Base-by-base conservation (phyloP, 2,113 vertebrate species). In the Myocastor coypus region DNA sequence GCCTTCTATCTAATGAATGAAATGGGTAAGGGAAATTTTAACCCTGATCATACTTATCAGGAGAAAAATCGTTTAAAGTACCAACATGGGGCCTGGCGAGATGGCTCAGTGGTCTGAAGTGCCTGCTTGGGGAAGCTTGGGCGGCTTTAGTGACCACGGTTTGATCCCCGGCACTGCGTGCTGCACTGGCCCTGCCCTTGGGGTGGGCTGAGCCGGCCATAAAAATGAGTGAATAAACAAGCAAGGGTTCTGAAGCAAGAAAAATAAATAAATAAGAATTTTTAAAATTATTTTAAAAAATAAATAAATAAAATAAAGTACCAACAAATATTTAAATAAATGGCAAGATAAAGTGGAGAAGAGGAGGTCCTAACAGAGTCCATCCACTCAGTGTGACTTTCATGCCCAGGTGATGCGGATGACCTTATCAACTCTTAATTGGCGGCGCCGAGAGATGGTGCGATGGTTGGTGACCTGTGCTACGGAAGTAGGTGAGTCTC, bases 401-500 rank as follows among this genome's bases (percentile, higher is more conserved):
- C 89, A 22, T 69, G 26, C 88, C 77, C 86, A 99, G 99, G 99
- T 99, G 96, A 99, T 99, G 99, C 99, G 99, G 94, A 99, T 99
- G 99, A 99, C 99, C 9, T 98, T 99, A 96, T 99, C 99, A 96
- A 99, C 99, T 6, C 99, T 99, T 95, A 99, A 99, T 98, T 99
- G 99, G 99, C 99, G 99, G 91, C 99, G 99, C 92, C 98, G 99
- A 91, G 99, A 99, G 98, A 99, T 99, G 99, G 99, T 99, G 94
- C 99, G 99, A 97, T 99, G 99, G 99, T 98, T 99, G 97, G 99
- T 99, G 96, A 99, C 99, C 0, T 99, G 99, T 0, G 99, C 99
- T 89, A 99, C 99, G 0, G 99, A 99, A 99, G 99, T 99, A 64
- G 99, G 99, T 99, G 98, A 96, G 99, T 99, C 83, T 92, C 32